Evolutionary conservation across 2,113 vertebrate species (phyloP), one percentile per base, ranked within the genome.

Genomic region (Pseudolaguvia tuberculata): DNA sequence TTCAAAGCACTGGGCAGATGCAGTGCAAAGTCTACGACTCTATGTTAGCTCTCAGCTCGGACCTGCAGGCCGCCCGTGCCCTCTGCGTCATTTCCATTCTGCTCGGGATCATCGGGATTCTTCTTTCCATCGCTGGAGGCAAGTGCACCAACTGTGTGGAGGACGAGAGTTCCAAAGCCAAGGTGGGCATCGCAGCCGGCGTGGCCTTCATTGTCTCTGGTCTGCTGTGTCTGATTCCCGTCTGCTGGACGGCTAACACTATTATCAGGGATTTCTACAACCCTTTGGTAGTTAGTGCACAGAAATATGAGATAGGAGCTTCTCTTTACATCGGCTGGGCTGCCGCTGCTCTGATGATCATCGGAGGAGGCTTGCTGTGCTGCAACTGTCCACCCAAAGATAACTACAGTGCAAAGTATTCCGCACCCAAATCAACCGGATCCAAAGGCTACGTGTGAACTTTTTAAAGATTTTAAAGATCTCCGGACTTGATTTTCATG

Each of bases 71-170:
- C 0, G 94, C 95, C 25, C 92, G 95, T 0, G 94, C 94, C 52
- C 87, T 97, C 66, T 78, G 86, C 7, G 85, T 99, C 72, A 74
- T 98, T 77, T 75, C 91, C 42, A 91, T 96, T 35, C 8, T 98
- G 35, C 20, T 93, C 67, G 95, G 91, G 0, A 0, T 94, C 4
- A 0, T 96, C 0, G 95, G 87, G 15, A 80, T 95, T 51, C 75
- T 96, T 10, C 76, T 98, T 1, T 79, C 93, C 0, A 23, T 95
- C 0, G 62, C 91, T 0, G 94, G 96, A 0, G 95, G 94, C 61
- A 96, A 98, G 79, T 98, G 96, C 88, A 98, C 96, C 86, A 96
- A 93, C 86, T 98, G 96, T 0, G 85, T 98, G 80, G 93, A 95
- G 52, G 93, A 98, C 0, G 93, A 96, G 25, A 10, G 29, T 0